These are phyloP conservation scores for Sialia sialis DNA, from an alignment of 2,113 vertebrate genomes.

Conservation along the genomic window DNA sequence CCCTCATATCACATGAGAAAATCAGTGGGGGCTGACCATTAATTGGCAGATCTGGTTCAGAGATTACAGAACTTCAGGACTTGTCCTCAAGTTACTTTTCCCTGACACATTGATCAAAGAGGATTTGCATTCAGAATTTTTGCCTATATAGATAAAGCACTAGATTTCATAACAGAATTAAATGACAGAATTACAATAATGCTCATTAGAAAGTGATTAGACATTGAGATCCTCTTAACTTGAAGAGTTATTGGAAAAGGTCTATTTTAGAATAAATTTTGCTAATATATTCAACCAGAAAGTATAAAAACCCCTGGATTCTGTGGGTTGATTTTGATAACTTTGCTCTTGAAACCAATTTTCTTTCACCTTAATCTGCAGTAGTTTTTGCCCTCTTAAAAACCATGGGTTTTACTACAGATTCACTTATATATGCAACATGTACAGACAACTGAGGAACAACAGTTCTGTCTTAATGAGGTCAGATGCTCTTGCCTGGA, in stretches of 20 bases:
- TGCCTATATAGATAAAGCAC: background rate
- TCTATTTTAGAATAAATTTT: background rate
- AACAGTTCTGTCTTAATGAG: constrained; percentile 25
- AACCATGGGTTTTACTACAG: background rate
- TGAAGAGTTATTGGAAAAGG: background rate
- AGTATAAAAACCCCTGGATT: background rate
- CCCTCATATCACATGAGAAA: background rate
- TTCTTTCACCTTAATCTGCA: background rate
- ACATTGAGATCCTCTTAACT: background rate
- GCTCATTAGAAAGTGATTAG: background rate
- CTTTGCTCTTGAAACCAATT: background rate
- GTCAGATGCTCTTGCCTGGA: constrained; percentile 5
- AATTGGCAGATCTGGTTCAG: background rate
- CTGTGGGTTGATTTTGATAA: background rate
- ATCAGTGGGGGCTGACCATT: background rate
- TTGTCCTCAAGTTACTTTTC: background rate
- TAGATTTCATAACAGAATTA: background rate
- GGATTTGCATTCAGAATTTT: background rate
- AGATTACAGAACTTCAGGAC: background rate
- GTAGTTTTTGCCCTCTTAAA: background rate
- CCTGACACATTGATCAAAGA: background rate
- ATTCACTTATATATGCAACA: background rate
- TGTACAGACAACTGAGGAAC: constrained; percentile 10
- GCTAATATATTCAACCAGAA: background rate
- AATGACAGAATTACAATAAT: background rate